Evolutionary conservation across 1,140 invertebrate genomes (phyloP).

Genomic region (Pemphigus obesinymphae): DNA sequence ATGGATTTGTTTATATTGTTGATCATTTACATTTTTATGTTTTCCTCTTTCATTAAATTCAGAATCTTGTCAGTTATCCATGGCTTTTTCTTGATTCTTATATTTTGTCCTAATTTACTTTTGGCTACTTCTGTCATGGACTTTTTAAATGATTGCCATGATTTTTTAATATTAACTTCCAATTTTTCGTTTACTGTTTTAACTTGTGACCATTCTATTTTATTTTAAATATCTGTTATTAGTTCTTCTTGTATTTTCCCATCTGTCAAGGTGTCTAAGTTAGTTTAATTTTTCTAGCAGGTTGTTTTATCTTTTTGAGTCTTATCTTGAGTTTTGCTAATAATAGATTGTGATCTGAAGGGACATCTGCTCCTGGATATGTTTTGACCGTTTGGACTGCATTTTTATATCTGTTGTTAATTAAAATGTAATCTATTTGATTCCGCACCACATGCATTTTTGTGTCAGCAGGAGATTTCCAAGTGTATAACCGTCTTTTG

Average conservation of each 20-base stretch:
- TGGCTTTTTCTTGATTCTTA: too few relatives aligned
- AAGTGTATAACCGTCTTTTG: too few relatives aligned
- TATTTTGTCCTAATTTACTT: too few relatives aligned
- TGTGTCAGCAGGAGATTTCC: too few relatives aligned
- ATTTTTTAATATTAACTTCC: slow-evolving; percentile 18
- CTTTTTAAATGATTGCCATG: slow-evolving; percentile 15
- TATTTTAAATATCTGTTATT: too few relatives aligned
- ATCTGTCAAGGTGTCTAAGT: slow-evolving; percentile 29
- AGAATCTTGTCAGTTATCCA: slow-evolving; percentile 48
- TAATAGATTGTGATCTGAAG: slow-evolving; percentile 49
- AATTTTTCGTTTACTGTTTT: slow-evolving; percentile 41
- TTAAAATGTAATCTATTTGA: too few relatives aligned
- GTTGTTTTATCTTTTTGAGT: slow-evolving; percentile 22
- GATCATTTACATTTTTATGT: slow-evolving; percentile 45
- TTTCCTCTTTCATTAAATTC: slow-evolving; percentile 44
- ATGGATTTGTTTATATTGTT: too few relatives aligned
- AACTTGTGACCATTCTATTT: too few relatives aligned
- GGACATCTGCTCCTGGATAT: slow-evolving; percentile 42
- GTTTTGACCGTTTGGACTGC: too few relatives aligned
- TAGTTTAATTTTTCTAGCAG: slow-evolving; percentile 12
- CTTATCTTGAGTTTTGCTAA: slow-evolving; percentile 42
- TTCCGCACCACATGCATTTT: too few relatives aligned
- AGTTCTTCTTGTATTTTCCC: background rate
- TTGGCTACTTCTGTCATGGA: slow-evolving; percentile 24
- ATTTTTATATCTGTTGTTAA: too few relatives aligned